Percentiles rank a stretch among this genome's conserved stretches.
These are phyloP conservation scores for Sebastes iracundus DNA, from an alignment of 2,797 vertebrate genomes.

Conservation along the genomic window DNA sequence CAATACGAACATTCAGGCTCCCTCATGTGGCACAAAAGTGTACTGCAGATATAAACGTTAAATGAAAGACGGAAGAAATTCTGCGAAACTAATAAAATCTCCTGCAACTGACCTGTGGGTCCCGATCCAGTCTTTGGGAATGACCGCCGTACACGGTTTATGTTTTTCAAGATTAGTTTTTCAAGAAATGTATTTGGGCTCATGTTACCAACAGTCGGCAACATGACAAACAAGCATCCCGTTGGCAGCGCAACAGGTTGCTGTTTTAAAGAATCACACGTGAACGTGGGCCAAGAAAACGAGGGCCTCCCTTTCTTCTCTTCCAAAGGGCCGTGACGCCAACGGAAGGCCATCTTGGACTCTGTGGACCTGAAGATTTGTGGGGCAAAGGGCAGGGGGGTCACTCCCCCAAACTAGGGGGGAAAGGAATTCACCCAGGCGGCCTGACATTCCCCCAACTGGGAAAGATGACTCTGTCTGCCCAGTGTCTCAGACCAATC, in stretches of 20 bases:
- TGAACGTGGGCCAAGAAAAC: constrained; percentile 37
- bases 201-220: neutral
- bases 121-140: too few species aligned
- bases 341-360: constrained; percentile 49
- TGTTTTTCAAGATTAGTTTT: neutral
- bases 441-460: constrained; percentile 62
- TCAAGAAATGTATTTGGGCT: neutral
- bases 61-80: too few species aligned
- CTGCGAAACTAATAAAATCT: too few species aligned
- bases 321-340: constrained; percentile 48
- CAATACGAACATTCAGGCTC: too few species aligned
- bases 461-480: constrained; percentile 79
- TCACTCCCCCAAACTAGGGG: constrained; percentile 67
- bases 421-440: constrained; percentile 75
- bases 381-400: constrained; percentile 68
- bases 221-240: constrained; percentile 4
- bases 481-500: constrained; percentile 61
- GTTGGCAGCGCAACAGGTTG: constrained; percentile 16
- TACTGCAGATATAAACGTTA: too few species aligned
- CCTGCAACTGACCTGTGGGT: too few species aligned
- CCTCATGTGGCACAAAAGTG: too few species aligned
- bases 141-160: neutral
- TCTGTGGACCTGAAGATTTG: constrained; percentile 71
- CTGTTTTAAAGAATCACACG: constrained; percentile 28
- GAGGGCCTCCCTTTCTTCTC: constrained; percentile 37